Percentiles rank a stretch among this genome's conserved stretches.
Conservation (phyloP, 2,888 invertebrate genomes). For the Scaeva pyrastri region DNA sequence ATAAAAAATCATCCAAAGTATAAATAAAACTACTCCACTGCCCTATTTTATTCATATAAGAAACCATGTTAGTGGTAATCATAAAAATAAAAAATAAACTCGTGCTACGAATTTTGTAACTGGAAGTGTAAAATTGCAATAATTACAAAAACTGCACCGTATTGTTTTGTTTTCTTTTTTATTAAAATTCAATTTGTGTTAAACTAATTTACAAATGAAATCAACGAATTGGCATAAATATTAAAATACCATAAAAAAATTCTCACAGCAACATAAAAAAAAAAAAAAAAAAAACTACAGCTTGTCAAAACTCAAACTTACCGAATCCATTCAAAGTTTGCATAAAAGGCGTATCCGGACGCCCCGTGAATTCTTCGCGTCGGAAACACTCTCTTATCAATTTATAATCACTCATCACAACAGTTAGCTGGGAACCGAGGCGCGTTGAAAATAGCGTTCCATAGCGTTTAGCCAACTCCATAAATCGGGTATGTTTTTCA, state of each 20-base stretch:
- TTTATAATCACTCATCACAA: slow-evolving; percentile 94
- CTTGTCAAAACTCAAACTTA: too few species aligned
- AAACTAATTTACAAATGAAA: not conserved
- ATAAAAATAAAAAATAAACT: not conserved
- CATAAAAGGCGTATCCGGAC: slow-evolving; percentile 94
- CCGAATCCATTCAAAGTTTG: slow-evolving; percentile 94
- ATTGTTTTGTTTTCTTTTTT: not conserved
- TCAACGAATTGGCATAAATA: not conserved
- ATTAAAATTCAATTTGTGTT: not conserved
- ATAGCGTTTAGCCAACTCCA: slow-evolving; percentile 90
- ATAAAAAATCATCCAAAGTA: not conserved
- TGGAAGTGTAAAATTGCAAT: not conserved
- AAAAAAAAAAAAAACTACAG: not conserved
- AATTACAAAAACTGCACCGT: not conserved
- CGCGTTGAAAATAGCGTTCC: slow-evolving; percentile 92
- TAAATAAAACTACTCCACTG: slow-evolving; percentile 21
- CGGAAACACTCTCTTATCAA: slow-evolving; percentile 94
- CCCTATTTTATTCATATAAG: not conserved
- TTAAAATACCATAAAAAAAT: too few species aligned
- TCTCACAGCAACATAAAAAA: not conserved
- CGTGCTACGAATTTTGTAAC: slow-evolving; percentile 14
- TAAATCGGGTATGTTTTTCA: slow-evolving; percentile 90
- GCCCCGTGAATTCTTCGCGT: slow-evolving; percentile 93
- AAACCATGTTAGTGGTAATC: not conserved
- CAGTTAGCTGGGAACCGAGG: slow-evolving; percentile 92